Evolutionary conservation across 2,113 vertebrate species (phyloP), one percentile per base, ranked within the genome.

Genomic region (Oryzias curvinotus): DNA sequence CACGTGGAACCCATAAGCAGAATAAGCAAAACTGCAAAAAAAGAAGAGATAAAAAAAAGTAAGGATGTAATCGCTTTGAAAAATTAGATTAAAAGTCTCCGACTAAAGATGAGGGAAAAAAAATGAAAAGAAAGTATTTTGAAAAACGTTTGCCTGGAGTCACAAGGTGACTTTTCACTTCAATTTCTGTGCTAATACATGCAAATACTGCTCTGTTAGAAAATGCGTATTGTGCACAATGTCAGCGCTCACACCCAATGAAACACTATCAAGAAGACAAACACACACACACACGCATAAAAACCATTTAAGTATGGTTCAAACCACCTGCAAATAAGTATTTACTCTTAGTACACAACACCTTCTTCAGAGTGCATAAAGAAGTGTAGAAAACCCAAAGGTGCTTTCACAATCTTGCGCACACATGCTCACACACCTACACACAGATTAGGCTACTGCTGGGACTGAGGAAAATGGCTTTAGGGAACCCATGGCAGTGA

Each of bases 401-500:
- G 65, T 58, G 48, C 57, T 36, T 42, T 44, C 52, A 54, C 62
- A 59, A 6, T 50, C 56, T 19, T 10, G 15, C 17, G 30, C 51
- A 72, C 60, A 18, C 5, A 14, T 52, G 1, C 59, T 44, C 49
- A 65, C 57, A 79, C 70, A 77, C 70, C 17, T 52, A 49, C 74
- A 81, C 79, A 82, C 84, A 87, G 75, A 90, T 85, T 82, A 88
- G 80, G 63, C 77, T 10, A 65, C 76, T 79, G 79, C 85, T 80
- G 81, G 82, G 82, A 77, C 73, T 69, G 62, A 69, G 77, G 82
- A 86, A 89, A 91, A 90, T 87, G 77, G 81, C 82, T 86, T 90
- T 80, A 83, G 79, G 84, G 80, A 62, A 84, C 78, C 83, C 78
- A 78, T 62, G 82, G 69, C 85, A 78, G 75, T 49, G 60, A 73